Conservation (phyloP, 2,113 vertebrate genomes). For the Agelaius phoeniceus region DNA sequence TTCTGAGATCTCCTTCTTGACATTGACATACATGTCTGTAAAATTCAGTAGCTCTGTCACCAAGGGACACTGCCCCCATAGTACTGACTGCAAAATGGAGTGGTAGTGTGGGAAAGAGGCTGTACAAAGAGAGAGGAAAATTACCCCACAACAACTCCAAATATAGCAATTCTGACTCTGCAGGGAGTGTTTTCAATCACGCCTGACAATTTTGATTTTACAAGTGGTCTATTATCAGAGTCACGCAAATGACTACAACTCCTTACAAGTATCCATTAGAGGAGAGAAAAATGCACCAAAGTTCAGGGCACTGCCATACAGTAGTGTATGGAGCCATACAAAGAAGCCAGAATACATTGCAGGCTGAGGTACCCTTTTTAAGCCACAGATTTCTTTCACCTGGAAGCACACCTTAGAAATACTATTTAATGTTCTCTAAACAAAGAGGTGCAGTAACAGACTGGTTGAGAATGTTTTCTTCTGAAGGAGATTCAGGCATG, state of each 20-base stretch:
- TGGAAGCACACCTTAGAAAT: not conserved
- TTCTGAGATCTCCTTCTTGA: not conserved
- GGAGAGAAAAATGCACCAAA: not conserved
- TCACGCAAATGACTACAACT: not conserved
- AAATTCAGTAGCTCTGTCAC: not conserved
- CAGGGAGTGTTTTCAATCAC: constrained; percentile 4
- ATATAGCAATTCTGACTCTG: constrained; percentile 36
- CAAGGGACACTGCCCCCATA: not conserved
- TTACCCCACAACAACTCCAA: not conserved
- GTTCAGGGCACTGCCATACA: not conserved
- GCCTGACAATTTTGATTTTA: not conserved
- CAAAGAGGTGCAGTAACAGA: not conserved
- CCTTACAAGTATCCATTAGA: not conserved
- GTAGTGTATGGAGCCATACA: not conserved
- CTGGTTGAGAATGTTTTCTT: not conserved
- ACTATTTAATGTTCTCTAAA: not conserved
- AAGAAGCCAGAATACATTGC: not conserved
- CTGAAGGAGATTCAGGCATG: not conserved
- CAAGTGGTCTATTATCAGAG: not conserved
- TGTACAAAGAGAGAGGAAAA: not conserved
- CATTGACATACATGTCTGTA: not conserved
- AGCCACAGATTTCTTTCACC: not conserved
- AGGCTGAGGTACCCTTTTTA: not conserved
- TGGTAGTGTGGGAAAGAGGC: not conserved
- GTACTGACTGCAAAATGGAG: not conserved